phyloP scores from a whole-genome alignment of 1,140 invertebrate genomes.

The Calephelis virginiensis region DNA sequence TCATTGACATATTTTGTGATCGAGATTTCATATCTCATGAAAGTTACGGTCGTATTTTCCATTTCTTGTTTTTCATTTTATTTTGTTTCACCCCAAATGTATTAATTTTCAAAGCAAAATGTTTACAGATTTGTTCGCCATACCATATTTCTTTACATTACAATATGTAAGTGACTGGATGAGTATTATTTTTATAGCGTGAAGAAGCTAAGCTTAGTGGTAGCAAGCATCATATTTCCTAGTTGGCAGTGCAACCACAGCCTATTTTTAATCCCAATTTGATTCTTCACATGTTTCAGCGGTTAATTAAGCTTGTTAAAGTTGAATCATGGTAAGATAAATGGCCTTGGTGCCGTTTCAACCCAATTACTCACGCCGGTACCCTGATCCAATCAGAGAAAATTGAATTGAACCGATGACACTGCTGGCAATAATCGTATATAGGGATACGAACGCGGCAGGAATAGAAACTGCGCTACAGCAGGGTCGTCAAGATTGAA shows the following conservation, averaged over 20 bases:
- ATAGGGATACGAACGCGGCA: too few relatives aligned
- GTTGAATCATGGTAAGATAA: slow-evolving; percentile 14
- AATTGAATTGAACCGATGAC: background rate
- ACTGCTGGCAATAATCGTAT: background rate
- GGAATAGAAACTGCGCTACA: too few relatives aligned
- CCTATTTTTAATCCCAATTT: background rate
- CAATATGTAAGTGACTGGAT: background rate
- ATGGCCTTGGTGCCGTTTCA: background rate
- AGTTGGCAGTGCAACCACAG: background rate
- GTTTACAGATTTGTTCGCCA: too few relatives aligned
- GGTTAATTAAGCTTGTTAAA: slow-evolving; percentile 5
- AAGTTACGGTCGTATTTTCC: too few relatives aligned
- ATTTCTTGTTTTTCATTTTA: too few relatives aligned
- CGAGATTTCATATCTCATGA: too few relatives aligned
- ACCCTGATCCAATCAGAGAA: background rate
- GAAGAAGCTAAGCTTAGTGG: background rate
- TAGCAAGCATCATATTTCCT: background rate
- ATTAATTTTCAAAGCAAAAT: too few relatives aligned
- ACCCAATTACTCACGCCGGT: background rate
- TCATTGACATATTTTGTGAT: too few relatives aligned
- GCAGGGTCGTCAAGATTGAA: too few relatives aligned
- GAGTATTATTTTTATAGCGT: background rate
- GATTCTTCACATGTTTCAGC: background rate
- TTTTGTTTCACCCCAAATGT: too few relatives aligned
- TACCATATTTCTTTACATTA: too few relatives aligned